These are phyloP conservation scores for Gallinago stenura DNA, from an alignment of 2,797 vertebrate genomes.

Conservation along the genomic window DNA sequence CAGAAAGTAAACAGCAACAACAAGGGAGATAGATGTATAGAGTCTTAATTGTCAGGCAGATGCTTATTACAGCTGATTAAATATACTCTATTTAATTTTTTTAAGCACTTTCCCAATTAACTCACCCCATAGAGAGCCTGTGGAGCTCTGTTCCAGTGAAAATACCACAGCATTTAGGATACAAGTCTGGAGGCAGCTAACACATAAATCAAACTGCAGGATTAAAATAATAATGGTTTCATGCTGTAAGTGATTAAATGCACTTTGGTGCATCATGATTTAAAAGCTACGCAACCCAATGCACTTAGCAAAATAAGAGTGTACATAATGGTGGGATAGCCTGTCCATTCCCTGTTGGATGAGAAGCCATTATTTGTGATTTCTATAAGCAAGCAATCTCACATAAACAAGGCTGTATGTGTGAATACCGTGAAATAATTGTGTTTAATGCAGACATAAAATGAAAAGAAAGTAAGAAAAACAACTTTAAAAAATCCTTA, in stretches of 20 bases:
- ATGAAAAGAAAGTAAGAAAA: constrained; percentile 41
- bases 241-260: constrained; percentile 57
- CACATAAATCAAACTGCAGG: constrained; percentile 42
- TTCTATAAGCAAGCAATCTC: constrained; percentile 62
- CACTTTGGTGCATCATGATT: constrained; percentile 32
- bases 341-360: constrained; percentile 65
- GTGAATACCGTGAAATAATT: constrained; percentile 27
- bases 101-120: constrained; percentile 51
- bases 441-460: constrained; percentile 61
- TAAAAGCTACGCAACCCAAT: constrained; percentile 52
- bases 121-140: constrained; percentile 53
- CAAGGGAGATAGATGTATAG: background rate
- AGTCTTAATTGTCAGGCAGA: constrained; percentile 31
- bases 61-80: constrained; percentile 23
- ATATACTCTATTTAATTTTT: constrained; percentile 8
- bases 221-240: constrained; percentile 65
- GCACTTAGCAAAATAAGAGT: constrained; percentile 40
- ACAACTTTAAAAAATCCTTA: constrained; percentile 68
- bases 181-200: constrained; percentile 44
- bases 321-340: constrained; percentile 24
- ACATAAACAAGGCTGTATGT: constrained; percentile 44
- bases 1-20: constrained; percentile 33
- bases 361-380: constrained; percentile 52
- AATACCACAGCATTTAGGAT: constrained; percentile 53
- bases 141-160: constrained; percentile 52